Base-by-base conservation (phyloP, 2,888 invertebrate species). In the Pterostichus madidus region DNA sequence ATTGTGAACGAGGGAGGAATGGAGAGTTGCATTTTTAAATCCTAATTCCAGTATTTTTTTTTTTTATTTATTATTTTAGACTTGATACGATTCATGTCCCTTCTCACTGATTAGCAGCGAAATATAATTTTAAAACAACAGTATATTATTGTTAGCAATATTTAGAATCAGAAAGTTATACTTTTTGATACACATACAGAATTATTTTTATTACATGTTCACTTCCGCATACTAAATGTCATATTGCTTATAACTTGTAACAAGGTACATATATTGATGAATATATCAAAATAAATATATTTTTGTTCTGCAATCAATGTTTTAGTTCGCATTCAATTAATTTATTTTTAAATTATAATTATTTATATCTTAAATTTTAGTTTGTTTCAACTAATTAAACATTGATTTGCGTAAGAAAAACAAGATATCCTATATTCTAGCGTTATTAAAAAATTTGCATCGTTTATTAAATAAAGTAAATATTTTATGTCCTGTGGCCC, bases 221-320 rank as follows among this genome's bases (percentile, higher is more conserved):
- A 81, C 81, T 75, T 81, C 81, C 52, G 81, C 81, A 79, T 78
- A 77, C 39, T 78, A 79, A 79, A 81, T 81, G 81, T 81, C 81
- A 79, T 81, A 79, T 81, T 81, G 81, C 81, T 81, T 81, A 64
- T 81, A 81, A 59, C 81, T 75, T 81, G 80, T 80, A 81, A 81
- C 81, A 81, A 75, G 75, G 75, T 81, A 81, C 75, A 81, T 81
- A 75, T 31, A 24, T 24, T 59, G 13, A 80, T 71, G 59, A 52
- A 73, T 73, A 81, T 59, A 80, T 80, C 73, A 75, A 75, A 81
- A 81, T 81, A 81, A 81, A 81, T 81, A 81, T 81, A 81, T 81
- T 81, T 81, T 81, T 81, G 81, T 81, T 81, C 81, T 59, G 81
- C 81, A 81, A 15, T 17, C 11, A 56, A 17, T 56, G 8, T 17